A percentile compares a stretch with the other conserved stretches of the same genome.
Conservation (phyloP, 2,797 vertebrate genomes). For the Neosalanx taihuensis region DNA sequence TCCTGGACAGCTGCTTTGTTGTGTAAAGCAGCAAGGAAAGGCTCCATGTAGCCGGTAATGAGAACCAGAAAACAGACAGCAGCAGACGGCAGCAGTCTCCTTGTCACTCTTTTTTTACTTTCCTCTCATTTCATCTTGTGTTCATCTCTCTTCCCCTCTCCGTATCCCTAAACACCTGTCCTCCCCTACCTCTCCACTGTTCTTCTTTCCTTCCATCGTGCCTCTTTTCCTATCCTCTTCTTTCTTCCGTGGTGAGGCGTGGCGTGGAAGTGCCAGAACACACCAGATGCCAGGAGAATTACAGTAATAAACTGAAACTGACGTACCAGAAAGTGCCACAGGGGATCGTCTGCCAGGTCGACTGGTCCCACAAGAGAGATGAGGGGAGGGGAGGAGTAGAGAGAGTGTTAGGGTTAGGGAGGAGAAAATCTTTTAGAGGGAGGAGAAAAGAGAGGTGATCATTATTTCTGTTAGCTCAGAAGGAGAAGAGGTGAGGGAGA, state of each 20-base stretch:
- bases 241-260: conserved; percentile 41
- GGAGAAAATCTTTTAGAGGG: background rate
- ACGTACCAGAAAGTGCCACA: conserved; percentile 64
- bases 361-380: conserved; percentile 36
- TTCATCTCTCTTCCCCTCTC: too few species aligned
- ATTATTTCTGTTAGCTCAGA: background rate
- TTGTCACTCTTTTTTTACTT: too few species aligned
- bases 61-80: too few species aligned
- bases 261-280: conserved; percentile 53
- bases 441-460: conserved; percentile 28
- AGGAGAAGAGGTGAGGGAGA: conserved; percentile 29
- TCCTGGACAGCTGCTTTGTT: too few species aligned
- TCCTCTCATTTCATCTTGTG: too few species aligned
- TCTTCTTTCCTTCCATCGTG: background rate
- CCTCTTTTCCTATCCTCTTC: conserved; percentile 36
- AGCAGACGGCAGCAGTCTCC: too few species aligned
- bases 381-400: background rate
- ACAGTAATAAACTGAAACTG: conserved; percentile 66
- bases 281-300: conserved; percentile 67
- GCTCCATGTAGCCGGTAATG: too few species aligned
- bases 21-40: too few species aligned
- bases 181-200: too few species aligned
- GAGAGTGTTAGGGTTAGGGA: background rate
- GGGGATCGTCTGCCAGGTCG: conserved; percentile 45
- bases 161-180: too few species aligned